Evolutionary conservation across 2,113 vertebrate genomes (phyloP).

Genomic region (Cyphomyrus plagiostoma): DNA sequence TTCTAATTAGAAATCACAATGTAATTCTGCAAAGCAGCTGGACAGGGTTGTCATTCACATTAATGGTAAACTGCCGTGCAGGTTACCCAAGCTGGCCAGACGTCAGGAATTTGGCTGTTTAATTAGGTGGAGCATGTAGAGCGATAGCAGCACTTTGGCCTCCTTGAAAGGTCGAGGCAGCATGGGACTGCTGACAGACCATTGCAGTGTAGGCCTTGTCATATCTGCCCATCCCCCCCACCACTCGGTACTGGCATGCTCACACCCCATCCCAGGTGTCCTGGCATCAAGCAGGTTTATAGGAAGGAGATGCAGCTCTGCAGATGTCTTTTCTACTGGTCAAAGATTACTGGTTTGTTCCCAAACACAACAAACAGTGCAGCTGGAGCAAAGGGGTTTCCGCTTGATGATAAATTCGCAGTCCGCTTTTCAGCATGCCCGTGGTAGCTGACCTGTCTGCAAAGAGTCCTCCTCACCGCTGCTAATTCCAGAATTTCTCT

Average conservation of each 20-base stretch:
- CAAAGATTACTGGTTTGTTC: slow-evolving; percentile 33
- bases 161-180: slow-evolving; percentile 1
- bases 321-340: slow-evolving; percentile 17
- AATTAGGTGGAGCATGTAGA: slow-evolving; percentile 14
- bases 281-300: slow-evolving; percentile 11
- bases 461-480: slow-evolving; percentile 21
- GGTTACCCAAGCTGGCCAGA: slow-evolving; percentile 34
- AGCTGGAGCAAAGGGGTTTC: slow-evolving; percentile 22
- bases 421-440: slow-evolving; percentile 8
- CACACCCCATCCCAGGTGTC: slow-evolving; percentile 25
- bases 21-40: slow-evolving; percentile 34
- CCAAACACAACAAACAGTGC: slow-evolving; percentile 37
- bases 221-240: not conserved
- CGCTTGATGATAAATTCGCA: slow-evolving; percentile 13
- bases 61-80: slow-evolving; percentile 1
- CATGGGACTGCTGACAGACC: not conserved
- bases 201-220: not conserved
- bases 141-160: not conserved
- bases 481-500: slow-evolving; percentile 34
- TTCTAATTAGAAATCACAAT: slow-evolving; percentile 43
- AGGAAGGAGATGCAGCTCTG: not conserved
- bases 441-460: slow-evolving; percentile 22
- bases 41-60: slow-evolving; percentile 5
- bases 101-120: slow-evolving; percentile 25
- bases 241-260: slow-evolving; percentile 21